Percentiles rank a stretch among this genome's conserved stretches.
These are phyloP conservation scores for Pachliopta kotzebuea DNA, from an alignment of 2,888 invertebrate species.

Conservation along the genomic window DNA sequence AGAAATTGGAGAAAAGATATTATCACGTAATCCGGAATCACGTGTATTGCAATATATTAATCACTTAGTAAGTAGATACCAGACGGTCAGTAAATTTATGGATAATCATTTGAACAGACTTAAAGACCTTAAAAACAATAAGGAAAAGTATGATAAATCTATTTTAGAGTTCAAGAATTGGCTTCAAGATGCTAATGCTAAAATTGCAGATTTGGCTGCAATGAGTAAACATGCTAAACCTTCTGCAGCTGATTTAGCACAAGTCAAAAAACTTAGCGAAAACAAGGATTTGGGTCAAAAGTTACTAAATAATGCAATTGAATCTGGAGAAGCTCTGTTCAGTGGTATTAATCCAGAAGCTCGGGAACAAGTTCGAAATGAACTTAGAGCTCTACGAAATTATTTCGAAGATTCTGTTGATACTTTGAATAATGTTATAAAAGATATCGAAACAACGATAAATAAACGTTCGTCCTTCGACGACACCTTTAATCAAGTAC, in stretches of 20 bases:
- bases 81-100: conserved; percentile 86
- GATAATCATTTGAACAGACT: conserved; percentile 86
- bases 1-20: conserved; percentile 85
- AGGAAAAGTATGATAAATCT: conserved; percentile 84
- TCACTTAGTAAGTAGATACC: conserved; percentile 88
- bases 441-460: conserved; percentile 92
- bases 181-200: conserved; percentile 87
- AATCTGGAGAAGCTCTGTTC: conserved; percentile 93
- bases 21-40: conserved; percentile 90
- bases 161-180: conserved; percentile 87
- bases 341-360: conserved; percentile 93
- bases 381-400: conserved; percentile 89
- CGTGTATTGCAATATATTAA: conserved; percentile 90
- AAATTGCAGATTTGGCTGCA: conserved; percentile 86
- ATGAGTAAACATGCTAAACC: conserved; percentile 89
- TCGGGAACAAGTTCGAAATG: conserved; percentile 90
- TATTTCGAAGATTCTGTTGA: conserved; percentile 92
- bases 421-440: conserved; percentile 90
- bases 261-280: conserved; percentile 85
- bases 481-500: conserved; percentile 93
- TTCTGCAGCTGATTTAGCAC: conserved; percentile 87
- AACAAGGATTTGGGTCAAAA: conserved; percentile 90
- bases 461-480: conserved; percentile 96
- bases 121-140: conserved; percentile 85
- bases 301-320: conserved; percentile 89